Base-by-base conservation (phyloP, 2,888 invertebrate species). In the Sipha maydis region DNA sequence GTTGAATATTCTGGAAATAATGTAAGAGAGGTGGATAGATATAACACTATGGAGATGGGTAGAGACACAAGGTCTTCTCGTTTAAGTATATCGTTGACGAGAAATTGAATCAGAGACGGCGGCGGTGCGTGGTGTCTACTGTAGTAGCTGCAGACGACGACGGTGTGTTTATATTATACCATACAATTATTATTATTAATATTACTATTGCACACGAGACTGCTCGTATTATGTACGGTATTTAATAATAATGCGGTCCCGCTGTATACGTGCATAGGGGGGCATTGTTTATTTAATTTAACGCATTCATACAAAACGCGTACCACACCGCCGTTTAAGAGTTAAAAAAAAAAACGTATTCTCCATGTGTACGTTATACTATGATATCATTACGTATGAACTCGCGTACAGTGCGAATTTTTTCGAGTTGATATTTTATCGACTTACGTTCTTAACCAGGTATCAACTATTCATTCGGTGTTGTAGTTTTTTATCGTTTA, bases 261-360 rank as follows among this genome's bases (percentile, higher is more conserved):
- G 38, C 11, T 28, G 38, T 38, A 31, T 71, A 71, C 28, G 11
- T 28, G 31, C 71, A 34, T 73, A 75, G 56, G 83, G 83, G 83
- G 73, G 25, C 83, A 73, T 83, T 83, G 83, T 83, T 75, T 75
- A 73, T 75, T 83, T 75, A 75, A 83, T 83, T 56, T 75, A 83
- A 83, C 56, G 56, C 54, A 73, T 56, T 73, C 34, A 56, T 48
- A 48, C 14, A 48, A 11, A 48, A 28, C 19, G 48, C 19, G 67
- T 9, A 48, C 11, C 48, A 67, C 67, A 67, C n/a, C 67, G 9
- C 67, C 61, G 61, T 61, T 61, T 25, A 25, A 25, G 61, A 14
- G 14, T 48, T 48, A 41, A 7, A 48, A 48, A 48, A 48, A 11
- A 48, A 48, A 48, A 11, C 48, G 11, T 11, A 48, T 48, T 48